phyloP scores from a whole-genome alignment of 2,113 vertebrate species.

The Anas platyrhynchos region DNA sequence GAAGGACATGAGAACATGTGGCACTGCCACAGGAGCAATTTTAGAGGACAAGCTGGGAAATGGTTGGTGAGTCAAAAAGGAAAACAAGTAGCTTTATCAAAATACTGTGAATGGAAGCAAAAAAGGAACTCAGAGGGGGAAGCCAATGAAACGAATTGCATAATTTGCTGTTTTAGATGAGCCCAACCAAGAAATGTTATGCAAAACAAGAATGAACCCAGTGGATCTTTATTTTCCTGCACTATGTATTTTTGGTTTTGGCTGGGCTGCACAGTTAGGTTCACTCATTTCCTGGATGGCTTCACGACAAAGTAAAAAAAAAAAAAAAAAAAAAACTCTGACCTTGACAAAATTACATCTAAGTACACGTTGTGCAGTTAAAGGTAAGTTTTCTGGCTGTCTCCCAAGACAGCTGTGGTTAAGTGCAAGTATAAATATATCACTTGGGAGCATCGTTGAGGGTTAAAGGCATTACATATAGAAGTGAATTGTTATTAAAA shows the following conservation, averaged over 20 bases:
- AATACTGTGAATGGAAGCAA: slow-evolving; percentile 28
- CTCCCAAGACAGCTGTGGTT: not conserved
- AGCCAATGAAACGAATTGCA: not conserved
- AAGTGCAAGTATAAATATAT: not conserved
- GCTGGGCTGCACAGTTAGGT: not conserved
- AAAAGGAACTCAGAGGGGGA: slow-evolving; percentile 27
- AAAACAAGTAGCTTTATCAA: slow-evolving; percentile 15
- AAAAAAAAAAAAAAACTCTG: not conserved
- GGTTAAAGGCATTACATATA: not conserved
- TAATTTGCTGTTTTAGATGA: not conserved
- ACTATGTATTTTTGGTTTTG: not conserved
- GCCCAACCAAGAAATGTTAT: slow-evolving; percentile 1
- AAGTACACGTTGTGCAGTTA: not conserved
- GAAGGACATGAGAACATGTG: not conserved
- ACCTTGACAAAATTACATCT: not conserved
- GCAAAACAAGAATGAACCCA: slow-evolving; percentile 1
- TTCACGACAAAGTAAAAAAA: not conserved
- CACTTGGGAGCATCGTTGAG: not conserved
- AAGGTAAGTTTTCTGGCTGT: slow-evolving; percentile 13
- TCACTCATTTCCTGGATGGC: slow-evolving; percentile 34
- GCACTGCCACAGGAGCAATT: not conserved
- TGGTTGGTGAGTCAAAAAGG: not conserved
- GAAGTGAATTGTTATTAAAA: not conserved
- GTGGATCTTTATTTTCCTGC: slow-evolving; percentile 37
- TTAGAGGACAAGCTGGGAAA: slow-evolving; percentile 19